Conservation (phyloP, 1,140 invertebrate species). For the Steinernema feltiae region DNA sequence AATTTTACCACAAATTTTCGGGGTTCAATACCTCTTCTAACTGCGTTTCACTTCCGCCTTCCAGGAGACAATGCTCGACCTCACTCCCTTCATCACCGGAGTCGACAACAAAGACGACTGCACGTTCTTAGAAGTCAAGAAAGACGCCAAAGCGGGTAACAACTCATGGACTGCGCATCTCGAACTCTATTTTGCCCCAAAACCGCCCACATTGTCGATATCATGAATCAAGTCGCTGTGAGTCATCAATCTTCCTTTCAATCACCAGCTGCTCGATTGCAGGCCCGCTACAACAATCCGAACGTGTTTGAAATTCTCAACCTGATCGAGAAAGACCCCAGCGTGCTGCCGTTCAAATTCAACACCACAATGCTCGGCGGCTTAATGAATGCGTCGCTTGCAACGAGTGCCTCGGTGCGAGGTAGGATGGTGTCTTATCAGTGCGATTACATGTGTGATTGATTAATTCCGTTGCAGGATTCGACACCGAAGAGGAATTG, state of each 20-base stretch:
- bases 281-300: conserved; percentile 23
- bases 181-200: conserved; percentile 40
- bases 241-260: not conserved
- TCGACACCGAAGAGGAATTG: conserved; percentile 23
- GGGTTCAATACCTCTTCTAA: too few species aligned
- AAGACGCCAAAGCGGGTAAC: not conserved
- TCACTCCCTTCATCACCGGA: conserved; percentile 18
- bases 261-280: not conserved
- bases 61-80: conserved; percentile 35
- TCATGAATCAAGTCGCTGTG: conserved; percentile 42
- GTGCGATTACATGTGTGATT: conserved; percentile 2
- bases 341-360: not conserved
- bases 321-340: not conserved
- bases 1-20: not conserved
- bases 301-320: conserved; percentile 13
- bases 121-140: conserved; percentile 28
- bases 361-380: conserved; percentile 11
- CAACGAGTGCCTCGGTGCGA: not conserved
- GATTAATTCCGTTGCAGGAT: conserved; percentile 23
- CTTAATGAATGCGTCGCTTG: conserved; percentile 19
- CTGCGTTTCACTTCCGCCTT: not conserved
- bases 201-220: conserved; percentile 25
- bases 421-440: conserved; percentile 8
- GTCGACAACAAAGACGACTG: conserved; percentile 4
- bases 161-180: conserved; percentile 23